Evolutionary conservation across 2,888 invertebrate species (phyloP), one percentile per base, ranked within the genome.

Genomic region (Sesamia inferens): DNA sequence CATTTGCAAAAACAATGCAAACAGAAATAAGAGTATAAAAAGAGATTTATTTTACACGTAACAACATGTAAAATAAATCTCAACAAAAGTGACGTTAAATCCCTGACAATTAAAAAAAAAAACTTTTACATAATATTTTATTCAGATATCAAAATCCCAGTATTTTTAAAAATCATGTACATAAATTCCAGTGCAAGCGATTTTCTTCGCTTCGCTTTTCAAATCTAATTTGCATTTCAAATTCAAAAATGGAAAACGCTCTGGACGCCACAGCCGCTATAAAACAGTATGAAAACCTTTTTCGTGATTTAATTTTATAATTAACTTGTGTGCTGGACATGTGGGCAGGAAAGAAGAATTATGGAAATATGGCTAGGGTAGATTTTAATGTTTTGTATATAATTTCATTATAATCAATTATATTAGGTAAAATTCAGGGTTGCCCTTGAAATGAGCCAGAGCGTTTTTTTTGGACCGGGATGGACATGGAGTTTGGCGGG

Each of bases 241-340:
- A 88, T 87, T 82, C 83, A 79, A 87, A 89, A 87, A 89, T 89
- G 84, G 80, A 88, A 88, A 88, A 74, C 79, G 79, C 48, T 79
- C 71, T 79, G 79, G 80, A 78, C 81, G 76, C 74, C 79, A 79
- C 78, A 82, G 76, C 69, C 77, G 42, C 64, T 59, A 68, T 74
- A 71, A 81, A 86, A 81, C 68, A 69, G 70, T 67, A 83, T 67
- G 69, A 72, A 79, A 79, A 83, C 74, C 77, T 80, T 84, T 86
- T 84, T 80, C 78, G 76, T 82, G 82, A 85, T 88, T 87, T 86
- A 85, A 88, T 90, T 88, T 88, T 88, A 85, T 88, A 90, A 90
- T 90, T 88, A 88, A 84, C 79, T 85, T 81, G 68, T 83, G 73
- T 80, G 77, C 81, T 88, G 81, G 84, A 79, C 82, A 77, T 88